Conservation (phyloP, 2,888 invertebrate genomes). For the Metallyticus violacea region DNA sequence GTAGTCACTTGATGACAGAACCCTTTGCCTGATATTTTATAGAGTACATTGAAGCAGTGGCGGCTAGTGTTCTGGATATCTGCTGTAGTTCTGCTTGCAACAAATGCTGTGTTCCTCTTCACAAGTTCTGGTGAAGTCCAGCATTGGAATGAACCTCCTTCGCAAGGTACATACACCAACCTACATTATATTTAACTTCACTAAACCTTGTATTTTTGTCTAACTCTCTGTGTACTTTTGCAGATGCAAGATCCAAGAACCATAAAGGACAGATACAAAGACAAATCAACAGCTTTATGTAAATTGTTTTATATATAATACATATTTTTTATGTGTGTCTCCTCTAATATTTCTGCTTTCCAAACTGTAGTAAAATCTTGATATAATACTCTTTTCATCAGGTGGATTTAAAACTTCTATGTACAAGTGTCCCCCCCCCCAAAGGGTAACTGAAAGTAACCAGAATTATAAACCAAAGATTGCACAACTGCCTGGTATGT, state of each 20-base stretch:
- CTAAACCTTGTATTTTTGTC: too few species aligned
- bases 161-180: neutral
- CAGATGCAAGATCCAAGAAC: neutral
- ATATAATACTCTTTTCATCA: too few species aligned
- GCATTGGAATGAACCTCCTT: constrained; percentile 63
- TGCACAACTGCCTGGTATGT: too few species aligned
- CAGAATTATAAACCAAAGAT: too few species aligned
- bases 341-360: too few species aligned
- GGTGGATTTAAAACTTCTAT: too few species aligned
- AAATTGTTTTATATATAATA: too few species aligned
- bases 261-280: neutral
- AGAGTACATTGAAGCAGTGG: constrained; percentile 61
- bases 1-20: too few species aligned
- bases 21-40: constrained; percentile 6
- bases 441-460: too few species aligned
- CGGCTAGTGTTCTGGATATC: constrained; percentile 78
- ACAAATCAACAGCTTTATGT: neutral
- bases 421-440: too few species aligned
- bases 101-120: constrained; percentile 65
- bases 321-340: neutral
- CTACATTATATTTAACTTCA: too few species aligned
- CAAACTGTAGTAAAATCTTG: too few species aligned
- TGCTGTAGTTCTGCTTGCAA: constrained; percentile 61
- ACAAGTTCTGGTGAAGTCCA: constrained; percentile 74
- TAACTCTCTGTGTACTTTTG: neutral